phyloP scores from a whole-genome alignment of 2,113 vertebrate genomes.

The Pomatorhinus ruficollis region DNA sequence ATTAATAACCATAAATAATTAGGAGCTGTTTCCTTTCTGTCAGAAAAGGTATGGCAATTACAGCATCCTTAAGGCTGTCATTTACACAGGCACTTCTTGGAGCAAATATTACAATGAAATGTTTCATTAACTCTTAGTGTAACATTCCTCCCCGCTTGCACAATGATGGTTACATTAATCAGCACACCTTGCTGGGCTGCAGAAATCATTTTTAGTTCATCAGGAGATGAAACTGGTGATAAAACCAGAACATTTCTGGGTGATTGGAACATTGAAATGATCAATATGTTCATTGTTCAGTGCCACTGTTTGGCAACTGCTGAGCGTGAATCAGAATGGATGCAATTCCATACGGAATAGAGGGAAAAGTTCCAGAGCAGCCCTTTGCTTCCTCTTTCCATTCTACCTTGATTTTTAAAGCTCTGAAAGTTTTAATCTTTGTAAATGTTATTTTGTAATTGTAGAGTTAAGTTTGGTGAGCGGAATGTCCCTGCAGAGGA shows the following conservation, averaged over 20 bases:
- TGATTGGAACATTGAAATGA: not conserved
- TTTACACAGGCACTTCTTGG: not conserved
- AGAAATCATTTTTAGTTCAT: not conserved
- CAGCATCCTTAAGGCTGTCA: not conserved
- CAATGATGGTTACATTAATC: not conserved
- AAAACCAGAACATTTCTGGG: not conserved
- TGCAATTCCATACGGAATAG: not conserved
- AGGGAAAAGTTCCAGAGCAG: not conserved
- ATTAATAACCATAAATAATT: slow-evolving; percentile 26
- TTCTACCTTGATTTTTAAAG: not conserved
- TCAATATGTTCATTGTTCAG: not conserved
- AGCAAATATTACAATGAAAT: not conserved
- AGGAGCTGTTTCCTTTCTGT: slow-evolving; percentile 9
- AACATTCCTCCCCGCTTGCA: not conserved
- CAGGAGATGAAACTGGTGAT: not conserved
- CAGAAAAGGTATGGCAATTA: not conserved
- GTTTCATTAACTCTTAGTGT: not conserved
- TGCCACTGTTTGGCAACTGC: not conserved
- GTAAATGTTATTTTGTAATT: not conserved
- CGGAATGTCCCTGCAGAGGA: not conserved
- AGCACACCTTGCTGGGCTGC: not conserved
- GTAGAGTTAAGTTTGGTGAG: not conserved
- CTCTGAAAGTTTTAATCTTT: not conserved
- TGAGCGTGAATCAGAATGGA: not conserved
- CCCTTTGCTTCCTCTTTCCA: not conserved